Evolutionary conservation across 2,113 vertebrate species (phyloP).

Genomic region (Leuciscus idus): DNA sequence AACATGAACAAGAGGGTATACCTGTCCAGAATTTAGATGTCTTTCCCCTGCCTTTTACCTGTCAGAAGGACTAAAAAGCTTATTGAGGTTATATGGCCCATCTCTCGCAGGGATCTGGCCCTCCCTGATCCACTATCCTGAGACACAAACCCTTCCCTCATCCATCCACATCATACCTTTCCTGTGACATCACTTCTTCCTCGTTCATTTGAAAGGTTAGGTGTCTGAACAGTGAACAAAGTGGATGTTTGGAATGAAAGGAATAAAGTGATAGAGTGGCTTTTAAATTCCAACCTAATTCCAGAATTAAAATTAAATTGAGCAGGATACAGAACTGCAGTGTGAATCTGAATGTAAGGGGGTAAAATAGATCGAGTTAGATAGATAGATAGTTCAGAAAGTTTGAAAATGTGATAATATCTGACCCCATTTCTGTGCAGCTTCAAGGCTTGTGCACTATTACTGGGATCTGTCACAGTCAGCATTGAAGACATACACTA

Average conservation of each 20-base stretch:
- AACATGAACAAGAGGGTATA: slow-evolving; percentile 69
- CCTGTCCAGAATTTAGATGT: slow-evolving; percentile 87
- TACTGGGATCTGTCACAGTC: slow-evolving; percentile 44
- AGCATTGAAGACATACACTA: slow-evolving; percentile 6
- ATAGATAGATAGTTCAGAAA: neutral
- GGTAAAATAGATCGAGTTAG: neutral
- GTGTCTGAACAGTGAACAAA: neutral
- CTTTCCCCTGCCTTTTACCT: slow-evolving; percentile 81
- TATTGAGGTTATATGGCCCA: neutral
- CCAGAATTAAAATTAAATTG: neutral
- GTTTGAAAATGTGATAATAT: slow-evolving; percentile 10
- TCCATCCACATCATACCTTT: slow-evolving; percentile 28
- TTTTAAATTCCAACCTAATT: neutral
- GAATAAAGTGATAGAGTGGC: neutral
- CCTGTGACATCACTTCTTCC: slow-evolving; percentile 17
- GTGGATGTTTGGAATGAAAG: neutral
- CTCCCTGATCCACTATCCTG: neutral
- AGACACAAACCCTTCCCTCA: slow-evolving; percentile 17
- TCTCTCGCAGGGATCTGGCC: neutral
- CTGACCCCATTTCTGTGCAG: slow-evolving; percentile 18
- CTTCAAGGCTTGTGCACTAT: slow-evolving; percentile 14
- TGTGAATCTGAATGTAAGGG: neutral
- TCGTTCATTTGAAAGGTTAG: slow-evolving; percentile 14
- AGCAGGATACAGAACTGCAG: neutral
- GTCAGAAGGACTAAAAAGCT: slow-evolving; percentile 5